phyloP scores from a whole-genome alignment of 2,797 vertebrate species.

The Brachymystax lenok region DNA sequence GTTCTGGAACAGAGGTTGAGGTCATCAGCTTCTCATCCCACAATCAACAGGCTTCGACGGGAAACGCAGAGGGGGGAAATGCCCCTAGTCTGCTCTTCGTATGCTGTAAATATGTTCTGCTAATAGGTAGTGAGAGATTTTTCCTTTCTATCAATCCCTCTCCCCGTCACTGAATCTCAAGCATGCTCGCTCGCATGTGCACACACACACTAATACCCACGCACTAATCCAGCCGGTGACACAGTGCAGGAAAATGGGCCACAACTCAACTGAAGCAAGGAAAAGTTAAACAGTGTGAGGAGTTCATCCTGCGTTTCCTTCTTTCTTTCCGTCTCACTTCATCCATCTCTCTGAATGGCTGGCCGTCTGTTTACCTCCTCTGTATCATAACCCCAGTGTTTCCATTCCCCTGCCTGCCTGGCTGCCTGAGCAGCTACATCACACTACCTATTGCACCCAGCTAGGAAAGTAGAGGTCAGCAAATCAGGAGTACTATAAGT shows the following conservation, averaged over 20 bases:
- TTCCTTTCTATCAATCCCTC: neutral
- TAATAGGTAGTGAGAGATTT: neutral
- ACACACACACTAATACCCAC: neutral
- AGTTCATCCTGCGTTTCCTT: constrained; percentile 3
- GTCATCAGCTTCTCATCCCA: neutral
- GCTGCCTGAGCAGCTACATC: neutral
- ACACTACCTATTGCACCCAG: neutral
- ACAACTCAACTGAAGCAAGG: neutral
- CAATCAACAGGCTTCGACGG: neutral
- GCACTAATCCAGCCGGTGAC: neutral
- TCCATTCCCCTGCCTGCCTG: neutral
- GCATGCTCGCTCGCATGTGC: neutral
- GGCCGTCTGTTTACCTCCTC: neutral
- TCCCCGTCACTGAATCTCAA: neutral
- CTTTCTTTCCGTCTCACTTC: neutral
- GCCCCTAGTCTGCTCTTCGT: too few relatives aligned
- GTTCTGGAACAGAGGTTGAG: neutral
- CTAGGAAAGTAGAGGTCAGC: neutral
- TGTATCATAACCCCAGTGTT: neutral
- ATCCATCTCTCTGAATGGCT: neutral
- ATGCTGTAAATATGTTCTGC: neutral
- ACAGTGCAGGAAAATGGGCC: neutral
- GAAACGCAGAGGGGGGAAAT: too few relatives aligned
- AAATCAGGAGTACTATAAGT: neutral
- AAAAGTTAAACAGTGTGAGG: neutral